phyloP scores from a whole-genome alignment of 1,140 invertebrate species.

The Heliothis virescens region DNA sequence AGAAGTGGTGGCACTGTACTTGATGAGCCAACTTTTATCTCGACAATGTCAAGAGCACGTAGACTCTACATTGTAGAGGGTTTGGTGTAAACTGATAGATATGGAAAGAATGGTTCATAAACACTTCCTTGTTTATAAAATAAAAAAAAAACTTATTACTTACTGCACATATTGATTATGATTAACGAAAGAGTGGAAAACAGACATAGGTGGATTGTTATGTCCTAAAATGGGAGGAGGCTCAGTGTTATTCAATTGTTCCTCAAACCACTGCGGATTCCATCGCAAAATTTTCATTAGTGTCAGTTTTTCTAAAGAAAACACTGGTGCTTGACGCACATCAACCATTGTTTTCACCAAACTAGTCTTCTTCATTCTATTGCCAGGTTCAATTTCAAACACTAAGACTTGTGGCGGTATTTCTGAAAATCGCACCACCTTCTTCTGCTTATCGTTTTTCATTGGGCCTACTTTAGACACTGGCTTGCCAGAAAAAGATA shows the following conservation, averaged over 20 bases:
- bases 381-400: conserved; percentile 77
- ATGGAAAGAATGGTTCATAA: conserved; percentile 55
- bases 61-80: background rate
- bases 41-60: no score
- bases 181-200: conserved; percentile 70
- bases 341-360: conserved; percentile 70
- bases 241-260: conserved; percentile 69
- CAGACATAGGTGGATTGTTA: conserved; percentile 66
- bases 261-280: conserved; percentile 78
- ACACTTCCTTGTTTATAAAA: conserved; percentile 69
- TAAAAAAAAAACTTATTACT: conserved; percentile 59
- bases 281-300: conserved; percentile 77
- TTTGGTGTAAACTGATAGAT: background rate
- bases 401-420: conserved; percentile 59
- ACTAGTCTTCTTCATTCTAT: conserved; percentile 75
- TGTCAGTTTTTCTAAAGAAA: conserved; percentile 74
- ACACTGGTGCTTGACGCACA: conserved; percentile 61
- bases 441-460: conserved; percentile 60
- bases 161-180: conserved; percentile 78
- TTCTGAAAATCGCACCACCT: conserved; percentile 71
- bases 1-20: no score
- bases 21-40: no score
- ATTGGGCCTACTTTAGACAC: conserved; percentile 68
- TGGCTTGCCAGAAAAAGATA: conserved; percentile 58
- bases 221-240: conserved; percentile 78